Percentiles rank a stretch among this genome's conserved stretches.
Evolutionary conservation across 1,140 invertebrate species (phyloP).

Genomic region (Heliothis virescens): DNA sequence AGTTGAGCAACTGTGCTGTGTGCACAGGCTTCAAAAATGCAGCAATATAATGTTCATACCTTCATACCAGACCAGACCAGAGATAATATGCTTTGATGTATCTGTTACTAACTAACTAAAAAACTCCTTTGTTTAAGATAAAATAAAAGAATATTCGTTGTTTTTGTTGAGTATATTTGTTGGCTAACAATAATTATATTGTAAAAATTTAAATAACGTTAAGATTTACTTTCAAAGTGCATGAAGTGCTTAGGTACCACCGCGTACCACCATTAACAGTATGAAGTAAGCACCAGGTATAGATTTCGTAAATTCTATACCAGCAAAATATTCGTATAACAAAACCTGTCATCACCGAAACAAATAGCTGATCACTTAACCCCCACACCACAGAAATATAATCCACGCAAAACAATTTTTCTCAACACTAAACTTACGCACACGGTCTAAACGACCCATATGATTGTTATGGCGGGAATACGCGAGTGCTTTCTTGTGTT

Average conservation of each 20-base stretch:
- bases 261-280: no score
- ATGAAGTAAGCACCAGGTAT: no score
- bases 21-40: no score
- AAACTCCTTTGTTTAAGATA: background rate
- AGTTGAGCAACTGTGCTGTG: no score
- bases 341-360: background rate
- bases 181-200: no score
- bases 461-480: constrained; percentile 22
- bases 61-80: background rate
- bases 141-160: background rate
- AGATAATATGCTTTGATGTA: background rate
- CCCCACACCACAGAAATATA: background rate
- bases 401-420: constrained; percentile 6
- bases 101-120: background rate
- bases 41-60: no score
- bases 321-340: background rate
- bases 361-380: constrained; percentile 24
- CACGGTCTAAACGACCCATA: constrained; percentile 19
- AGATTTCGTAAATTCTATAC: no score
- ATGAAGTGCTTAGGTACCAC: no score
- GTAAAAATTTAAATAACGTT: no score
- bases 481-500: constrained; percentile 61
- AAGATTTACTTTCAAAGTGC: no score
- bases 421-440: background rate
- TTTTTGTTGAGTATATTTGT: no score